These are phyloP conservation scores for Protobothrops flavoviridis DNA, from an alignment of 2,113 vertebrate genomes.

Conservation along the genomic window DNA sequence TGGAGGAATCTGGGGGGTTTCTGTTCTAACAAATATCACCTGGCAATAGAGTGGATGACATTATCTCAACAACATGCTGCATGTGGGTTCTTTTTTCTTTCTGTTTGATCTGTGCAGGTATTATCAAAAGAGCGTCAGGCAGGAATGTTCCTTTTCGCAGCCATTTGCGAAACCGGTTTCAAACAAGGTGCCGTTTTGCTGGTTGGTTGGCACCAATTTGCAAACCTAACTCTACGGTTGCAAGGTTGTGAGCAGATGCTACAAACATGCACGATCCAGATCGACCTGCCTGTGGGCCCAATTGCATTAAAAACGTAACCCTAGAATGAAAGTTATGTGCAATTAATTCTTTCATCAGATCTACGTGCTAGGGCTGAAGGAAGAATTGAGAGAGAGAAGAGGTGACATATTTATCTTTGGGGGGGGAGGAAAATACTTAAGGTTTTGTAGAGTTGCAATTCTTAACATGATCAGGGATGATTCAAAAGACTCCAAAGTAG, in stretches of 20 bases:
- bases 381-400: neutral
- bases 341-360: neutral
- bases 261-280: neutral
- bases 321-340: neutral
- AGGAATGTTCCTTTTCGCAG: neutral
- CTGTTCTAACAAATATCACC: neutral
- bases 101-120: neutral
- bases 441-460: neutral
- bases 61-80: neutral
- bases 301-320: too few relatives aligned
- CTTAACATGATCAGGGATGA: neutral
- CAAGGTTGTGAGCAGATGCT: neutral
- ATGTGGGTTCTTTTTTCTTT: neutral
- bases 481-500: neutral
- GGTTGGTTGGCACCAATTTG: neutral
- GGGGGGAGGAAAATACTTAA: neutral
- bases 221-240: neutral
- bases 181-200: neutral
- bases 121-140: neutral
- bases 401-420: neutral
- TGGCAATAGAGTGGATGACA: neutral
- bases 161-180: neutral
- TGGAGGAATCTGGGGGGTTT: neutral
- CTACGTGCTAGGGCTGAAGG: neutral
- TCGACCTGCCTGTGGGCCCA: neutral